Conservation (phyloP, 2,113 vertebrate species). For the Buteo buteo region DNA sequence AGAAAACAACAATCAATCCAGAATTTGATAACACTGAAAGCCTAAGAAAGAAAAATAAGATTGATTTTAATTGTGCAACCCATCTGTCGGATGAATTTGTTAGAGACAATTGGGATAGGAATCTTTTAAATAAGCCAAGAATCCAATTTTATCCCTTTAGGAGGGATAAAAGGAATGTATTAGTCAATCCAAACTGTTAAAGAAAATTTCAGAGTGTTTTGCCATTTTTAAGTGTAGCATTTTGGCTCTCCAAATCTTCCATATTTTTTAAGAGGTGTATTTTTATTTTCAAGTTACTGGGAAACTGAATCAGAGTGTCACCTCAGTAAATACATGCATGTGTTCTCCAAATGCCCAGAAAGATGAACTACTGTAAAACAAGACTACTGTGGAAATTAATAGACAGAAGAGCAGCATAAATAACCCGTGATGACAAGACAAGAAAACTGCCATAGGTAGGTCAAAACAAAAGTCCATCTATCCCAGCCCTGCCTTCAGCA, state of each 20-base stretch:
- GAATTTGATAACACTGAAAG: neutral
- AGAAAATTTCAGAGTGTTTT: conserved; percentile 26
- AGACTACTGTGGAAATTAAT: neutral
- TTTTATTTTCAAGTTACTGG: conserved; percentile 38
- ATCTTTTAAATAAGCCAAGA: conserved; percentile 42
- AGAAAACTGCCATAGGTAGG: neutral
- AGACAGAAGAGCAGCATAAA: neutral
- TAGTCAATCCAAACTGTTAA: conserved; percentile 31
- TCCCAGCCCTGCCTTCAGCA: neutral
- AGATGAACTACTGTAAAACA: neutral
- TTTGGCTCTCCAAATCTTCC: conserved; percentile 20
- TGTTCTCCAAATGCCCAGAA: conserved; percentile 9
- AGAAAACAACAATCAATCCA: neutral
- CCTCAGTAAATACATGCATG: neutral
- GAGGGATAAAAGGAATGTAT: conserved; percentile 41
- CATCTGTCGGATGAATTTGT: conserved; percentile 13
- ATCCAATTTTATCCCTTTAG: neutral
- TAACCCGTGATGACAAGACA: neutral
- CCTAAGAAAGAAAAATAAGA: neutral
- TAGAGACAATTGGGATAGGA: conserved; percentile 14
- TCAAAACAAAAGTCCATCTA: neutral
- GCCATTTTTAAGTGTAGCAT: neutral
- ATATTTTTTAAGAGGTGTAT: neutral
- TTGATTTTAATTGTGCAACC: conserved; percentile 28
- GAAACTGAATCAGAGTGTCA: neutral